phyloP scores from a whole-genome alignment of 2,888 invertebrate genomes.

The Andrena minutula region DNA sequence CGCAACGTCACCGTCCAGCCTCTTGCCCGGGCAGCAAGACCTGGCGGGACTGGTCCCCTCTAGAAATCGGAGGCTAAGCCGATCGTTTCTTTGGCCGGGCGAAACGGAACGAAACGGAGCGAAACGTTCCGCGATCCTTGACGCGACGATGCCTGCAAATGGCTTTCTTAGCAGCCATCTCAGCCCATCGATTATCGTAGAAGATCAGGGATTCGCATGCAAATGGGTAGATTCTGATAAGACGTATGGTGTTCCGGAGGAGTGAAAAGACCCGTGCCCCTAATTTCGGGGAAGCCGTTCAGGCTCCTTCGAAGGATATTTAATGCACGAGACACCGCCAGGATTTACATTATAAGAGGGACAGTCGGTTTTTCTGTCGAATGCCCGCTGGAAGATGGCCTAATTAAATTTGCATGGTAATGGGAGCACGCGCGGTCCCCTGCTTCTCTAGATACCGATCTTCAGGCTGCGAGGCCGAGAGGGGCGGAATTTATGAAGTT shows the following conservation, averaged over 20 bases:
- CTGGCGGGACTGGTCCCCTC: background rate
- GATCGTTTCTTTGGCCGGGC: too few species aligned
- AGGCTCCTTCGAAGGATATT: background rate
- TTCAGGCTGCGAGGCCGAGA: background rate
- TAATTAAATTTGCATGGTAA: constrained; percentile 63
- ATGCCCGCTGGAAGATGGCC: constrained; percentile 33
- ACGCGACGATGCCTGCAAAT: background rate
- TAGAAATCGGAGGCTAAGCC: too few species aligned
- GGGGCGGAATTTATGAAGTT: constrained; percentile 25
- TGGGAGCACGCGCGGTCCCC: constrained; percentile 13
- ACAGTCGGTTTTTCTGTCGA: constrained; percentile 7
- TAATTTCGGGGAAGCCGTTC: background rate
- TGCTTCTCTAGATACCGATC: background rate
- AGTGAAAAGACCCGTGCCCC: background rate
- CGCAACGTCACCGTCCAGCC: background rate
- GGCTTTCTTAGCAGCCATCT: background rate
- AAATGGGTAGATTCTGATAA: background rate
- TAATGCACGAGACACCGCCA: background rate
- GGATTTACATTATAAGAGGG: constrained; percentile 25
- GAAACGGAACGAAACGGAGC: background rate
- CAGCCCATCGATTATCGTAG: too few species aligned
- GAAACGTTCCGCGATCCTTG: background rate
- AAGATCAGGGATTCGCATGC: too few species aligned
- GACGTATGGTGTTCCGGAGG: background rate
- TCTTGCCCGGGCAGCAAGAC: background rate